These are phyloP conservation scores for Andricus curvator DNA, from an alignment of 2,888 invertebrate genomes.

Conservation along the genomic window DNA sequence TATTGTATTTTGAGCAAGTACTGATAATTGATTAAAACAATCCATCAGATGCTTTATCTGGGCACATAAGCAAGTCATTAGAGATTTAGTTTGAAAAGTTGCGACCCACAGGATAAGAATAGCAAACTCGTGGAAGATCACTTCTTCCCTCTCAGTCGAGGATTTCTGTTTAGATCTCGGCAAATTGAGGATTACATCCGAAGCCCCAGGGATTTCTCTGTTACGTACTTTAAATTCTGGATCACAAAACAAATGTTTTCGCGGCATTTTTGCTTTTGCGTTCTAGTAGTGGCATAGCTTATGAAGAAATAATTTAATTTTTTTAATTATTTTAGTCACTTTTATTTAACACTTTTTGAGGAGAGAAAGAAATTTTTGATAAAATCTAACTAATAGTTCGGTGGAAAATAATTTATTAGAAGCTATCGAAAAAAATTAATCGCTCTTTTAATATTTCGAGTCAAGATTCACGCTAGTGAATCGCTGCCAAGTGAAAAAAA, in stretches of 20 bases:
- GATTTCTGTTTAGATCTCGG: constrained; percentile 12
- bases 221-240: constrained; percentile 25
- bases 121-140: constrained; percentile 1
- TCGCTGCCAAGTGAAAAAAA: no score
- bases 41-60: not conserved
- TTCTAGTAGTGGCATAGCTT: not conserved
- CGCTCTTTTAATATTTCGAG: no score
- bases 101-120: not conserved
- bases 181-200: constrained; percentile 19
- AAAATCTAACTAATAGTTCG: no score
- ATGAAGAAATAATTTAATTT: not conserved
- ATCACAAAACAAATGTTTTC: constrained; percentile 9
- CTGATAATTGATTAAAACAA: not conserved
- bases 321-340: not conserved
- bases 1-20: not conserved
- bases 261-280: not conserved
- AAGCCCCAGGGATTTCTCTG: constrained; percentile 15
- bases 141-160: constrained; percentile 1
- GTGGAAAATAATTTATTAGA: no score
- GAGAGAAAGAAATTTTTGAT: no score
- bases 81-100: constrained; percentile 1
- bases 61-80: constrained; percentile 5
- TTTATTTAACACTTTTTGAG: no score
- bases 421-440: no score
- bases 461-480: no score